Base-by-base conservation (phyloP, 2,888 invertebrate genomes). In the Hyles lineata region DNA sequence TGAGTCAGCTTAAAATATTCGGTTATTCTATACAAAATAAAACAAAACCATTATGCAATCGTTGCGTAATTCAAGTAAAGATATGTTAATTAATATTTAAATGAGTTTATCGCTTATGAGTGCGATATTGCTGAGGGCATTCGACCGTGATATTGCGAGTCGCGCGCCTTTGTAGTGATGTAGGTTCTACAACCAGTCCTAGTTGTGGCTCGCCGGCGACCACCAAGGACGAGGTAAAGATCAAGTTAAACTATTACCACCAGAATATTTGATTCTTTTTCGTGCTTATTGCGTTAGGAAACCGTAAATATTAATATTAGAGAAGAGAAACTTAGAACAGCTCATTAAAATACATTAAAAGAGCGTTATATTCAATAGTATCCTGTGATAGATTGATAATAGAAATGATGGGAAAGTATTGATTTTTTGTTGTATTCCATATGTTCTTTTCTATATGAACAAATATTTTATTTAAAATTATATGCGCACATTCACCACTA, bases 131-230 rank as follows among this genome's bases (percentile, higher is more conserved):
- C 3, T n/a, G 32, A 17, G 58, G 4, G 23, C 72, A n/a, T 35
- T 67, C 55, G 35, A 58, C 63, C 58, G 58, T 72, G 55, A 23
- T 58, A 62, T 63, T 58, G 55, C 62, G 21, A 52, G 63, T 25
- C 25, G 19, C 50, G 21, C 6, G n/a, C 23, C 17, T 58, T 63
- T 58, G 17, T 63, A 72, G 32, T 29, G 4, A 35, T 58, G 15
- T 63, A n/a, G 9, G 21, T 61, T n/a, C 32, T 32, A 21, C 23
- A 71, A 70, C 71, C 52, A 75, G 80, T 75, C 80, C 84, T 74
- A 79, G 71, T 80, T 84, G 83, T 74, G 83, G 83, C 76, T 76
- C 73, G 5, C n/a, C 55, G 55, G n/a, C 3, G 55, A 80, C 78
- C 81, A 63, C 75, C 59, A 77, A 82, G 83, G 82, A 83, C 83